Evolutionary conservation across 2,797 vertebrate genomes (phyloP).

Genomic region (Trachops cirrhosus): DNA sequence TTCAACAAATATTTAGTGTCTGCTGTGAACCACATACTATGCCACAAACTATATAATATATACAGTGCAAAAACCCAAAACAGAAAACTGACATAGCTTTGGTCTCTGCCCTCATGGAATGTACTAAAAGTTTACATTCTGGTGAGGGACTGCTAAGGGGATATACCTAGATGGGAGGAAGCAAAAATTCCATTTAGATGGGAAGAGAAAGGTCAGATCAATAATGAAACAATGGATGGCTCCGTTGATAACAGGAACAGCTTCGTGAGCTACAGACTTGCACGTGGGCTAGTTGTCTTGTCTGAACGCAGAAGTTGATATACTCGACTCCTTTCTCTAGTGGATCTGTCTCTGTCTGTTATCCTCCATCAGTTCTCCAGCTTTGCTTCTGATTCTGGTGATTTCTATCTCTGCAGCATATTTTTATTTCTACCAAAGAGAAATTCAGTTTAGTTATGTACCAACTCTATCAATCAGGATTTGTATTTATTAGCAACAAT

Average conservation of each 20-base stretch:
- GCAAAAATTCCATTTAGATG: background rate
- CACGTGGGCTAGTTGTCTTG: background rate
- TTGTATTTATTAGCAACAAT: background rate
- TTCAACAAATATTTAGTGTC: background rate
- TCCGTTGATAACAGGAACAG: background rate
- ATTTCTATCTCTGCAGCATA: background rate
- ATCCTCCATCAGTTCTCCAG: background rate
- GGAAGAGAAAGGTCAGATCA: background rate
- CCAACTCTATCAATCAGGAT: background rate
- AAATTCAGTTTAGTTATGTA: background rate
- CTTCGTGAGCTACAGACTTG: background rate
- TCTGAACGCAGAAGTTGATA: background rate
- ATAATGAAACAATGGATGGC: background rate
- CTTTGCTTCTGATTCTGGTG: background rate
- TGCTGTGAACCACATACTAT: background rate
- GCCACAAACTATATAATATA: background rate
- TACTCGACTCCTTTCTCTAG: background rate
- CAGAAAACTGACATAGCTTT: background rate
- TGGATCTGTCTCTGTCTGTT: background rate
- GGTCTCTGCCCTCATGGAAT: background rate
- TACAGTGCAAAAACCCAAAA: background rate
- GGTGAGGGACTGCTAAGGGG: background rate
- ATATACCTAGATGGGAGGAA: background rate
- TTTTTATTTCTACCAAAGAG: background rate
- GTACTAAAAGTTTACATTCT: background rate